Evolutionary conservation across 2,797 vertebrate genomes (phyloP).

Genomic region (Rhynchonycteris naso): DNA sequence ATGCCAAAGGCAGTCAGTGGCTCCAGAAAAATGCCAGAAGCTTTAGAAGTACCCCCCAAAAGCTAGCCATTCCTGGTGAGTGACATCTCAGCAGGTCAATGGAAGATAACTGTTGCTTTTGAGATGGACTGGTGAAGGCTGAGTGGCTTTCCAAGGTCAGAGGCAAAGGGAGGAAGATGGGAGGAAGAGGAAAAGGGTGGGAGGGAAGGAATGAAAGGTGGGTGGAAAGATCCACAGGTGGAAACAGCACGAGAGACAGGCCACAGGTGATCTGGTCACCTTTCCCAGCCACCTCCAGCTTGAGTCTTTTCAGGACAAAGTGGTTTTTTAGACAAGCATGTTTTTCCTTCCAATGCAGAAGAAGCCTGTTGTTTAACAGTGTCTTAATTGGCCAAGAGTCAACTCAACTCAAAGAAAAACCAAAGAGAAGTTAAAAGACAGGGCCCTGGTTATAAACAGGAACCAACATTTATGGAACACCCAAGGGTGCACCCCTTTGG

Average conservation of each 20-base stretch:
- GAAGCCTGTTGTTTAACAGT: not conserved
- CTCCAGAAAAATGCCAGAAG: not conserved
- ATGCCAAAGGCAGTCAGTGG: not conserved
- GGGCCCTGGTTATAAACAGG: not conserved
- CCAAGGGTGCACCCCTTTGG: fast-evolving
- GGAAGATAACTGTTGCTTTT: not conserved
- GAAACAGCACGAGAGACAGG: not conserved
- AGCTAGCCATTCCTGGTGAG: not conserved
- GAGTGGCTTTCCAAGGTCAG: not conserved
- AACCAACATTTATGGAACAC: not conserved
- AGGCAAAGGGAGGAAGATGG: not conserved
- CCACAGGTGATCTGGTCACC: not conserved
- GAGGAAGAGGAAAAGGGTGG: not conserved
- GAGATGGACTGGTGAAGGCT: not conserved
- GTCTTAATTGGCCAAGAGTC: conserved; percentile 26
- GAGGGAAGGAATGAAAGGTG: not conserved
- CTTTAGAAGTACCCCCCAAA: not conserved
- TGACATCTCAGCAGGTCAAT: not conserved
- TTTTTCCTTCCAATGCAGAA: conserved; percentile 8
- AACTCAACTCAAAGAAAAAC: conserved; percentile 13
- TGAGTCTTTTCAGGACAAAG: not conserved
- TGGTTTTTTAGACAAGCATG: not conserved
- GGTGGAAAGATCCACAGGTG: not conserved
- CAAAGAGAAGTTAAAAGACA: not conserved
- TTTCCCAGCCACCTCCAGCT: not conserved